Conservation (phyloP, 2,113 vertebrate genomes). For the Rhinogobius similis region DNA sequence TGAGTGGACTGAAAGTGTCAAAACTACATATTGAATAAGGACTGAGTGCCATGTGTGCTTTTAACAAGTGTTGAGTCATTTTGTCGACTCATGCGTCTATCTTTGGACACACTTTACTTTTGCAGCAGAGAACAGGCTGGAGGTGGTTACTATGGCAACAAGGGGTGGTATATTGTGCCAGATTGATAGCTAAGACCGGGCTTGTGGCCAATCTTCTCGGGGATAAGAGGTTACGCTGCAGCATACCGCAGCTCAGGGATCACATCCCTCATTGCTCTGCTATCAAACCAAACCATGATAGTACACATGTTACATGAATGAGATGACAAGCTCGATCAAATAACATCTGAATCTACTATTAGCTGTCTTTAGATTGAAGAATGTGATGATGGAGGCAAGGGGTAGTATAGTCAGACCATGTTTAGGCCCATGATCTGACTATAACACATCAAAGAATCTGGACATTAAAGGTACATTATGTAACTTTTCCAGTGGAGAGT, state of each 20-base stretch:
- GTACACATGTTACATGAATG: background rate
- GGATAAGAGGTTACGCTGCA: slow-evolving; percentile 27
- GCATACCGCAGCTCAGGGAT: slow-evolving; percentile 23
- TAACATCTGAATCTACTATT: background rate
- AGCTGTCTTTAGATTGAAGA: background rate
- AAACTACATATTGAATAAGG: background rate
- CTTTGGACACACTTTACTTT: slow-evolving; percentile 5
- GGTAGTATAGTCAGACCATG: no score
- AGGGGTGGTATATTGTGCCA: slow-evolving; percentile 21
- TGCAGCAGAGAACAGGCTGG: slow-evolving; percentile 25
- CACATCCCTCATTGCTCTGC: slow-evolving; percentile 29
- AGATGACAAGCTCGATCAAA: background rate
- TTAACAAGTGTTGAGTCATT: background rate
- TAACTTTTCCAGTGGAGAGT: no score
- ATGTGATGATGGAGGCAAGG: background rate
- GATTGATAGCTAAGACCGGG: slow-evolving; percentile 31
- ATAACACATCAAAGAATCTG: background rate
- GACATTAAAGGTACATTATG: background rate
- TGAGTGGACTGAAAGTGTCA: background rate
- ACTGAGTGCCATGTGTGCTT: background rate
- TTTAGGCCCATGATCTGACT: no score
- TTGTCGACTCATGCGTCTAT: slow-evolving; percentile 17
- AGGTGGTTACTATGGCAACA: slow-evolving; percentile 58
- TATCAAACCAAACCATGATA: slow-evolving; percentile 8
- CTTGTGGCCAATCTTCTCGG: slow-evolving; percentile 26